These are phyloP conservation scores for Sciurus niger DNA, from an alignment of 2,113 vertebrate genomes.

Conservation along the genomic window DNA sequence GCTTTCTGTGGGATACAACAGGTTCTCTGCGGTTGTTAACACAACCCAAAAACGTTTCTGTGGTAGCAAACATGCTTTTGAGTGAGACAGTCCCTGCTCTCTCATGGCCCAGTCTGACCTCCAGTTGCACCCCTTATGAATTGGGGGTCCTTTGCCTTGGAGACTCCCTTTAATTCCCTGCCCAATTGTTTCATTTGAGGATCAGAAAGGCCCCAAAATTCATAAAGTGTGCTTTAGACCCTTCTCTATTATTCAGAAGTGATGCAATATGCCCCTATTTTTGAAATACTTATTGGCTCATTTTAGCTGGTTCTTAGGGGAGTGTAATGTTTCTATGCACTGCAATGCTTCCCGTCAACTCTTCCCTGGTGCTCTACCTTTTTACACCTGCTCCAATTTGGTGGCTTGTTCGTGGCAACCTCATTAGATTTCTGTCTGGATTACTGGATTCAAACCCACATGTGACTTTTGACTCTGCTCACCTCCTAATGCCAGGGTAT, in stretches of 20 bases:
- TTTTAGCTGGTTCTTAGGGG: background rate
- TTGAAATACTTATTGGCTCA: background rate
- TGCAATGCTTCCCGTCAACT: background rate
- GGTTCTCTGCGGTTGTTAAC: background rate
- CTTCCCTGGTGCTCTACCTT: background rate
- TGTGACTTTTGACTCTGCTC: background rate
- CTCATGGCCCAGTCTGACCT: background rate
- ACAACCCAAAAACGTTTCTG: background rate
- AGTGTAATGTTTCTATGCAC: background rate
- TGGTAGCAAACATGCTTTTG: background rate
- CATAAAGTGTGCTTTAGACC: background rate
- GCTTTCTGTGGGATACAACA: background rate
- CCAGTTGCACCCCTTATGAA: background rate
- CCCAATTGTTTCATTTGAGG: background rate
- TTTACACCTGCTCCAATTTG: background rate
- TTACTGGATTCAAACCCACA: constrained; percentile 15
- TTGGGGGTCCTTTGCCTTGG: background rate
- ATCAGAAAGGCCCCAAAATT: constrained; percentile 3
- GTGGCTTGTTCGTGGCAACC: background rate
- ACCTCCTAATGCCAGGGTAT: background rate
- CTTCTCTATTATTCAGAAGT: background rate
- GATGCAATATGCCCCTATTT: background rate
- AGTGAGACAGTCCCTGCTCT: background rate
- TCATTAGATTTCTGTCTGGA: background rate
- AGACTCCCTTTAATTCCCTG: background rate